Percentiles rank a stretch among this genome's conserved stretches.
Evolutionary conservation across 2,888 invertebrate species (phyloP).

Genomic region (Lepetodrilus schrolli): DNA sequence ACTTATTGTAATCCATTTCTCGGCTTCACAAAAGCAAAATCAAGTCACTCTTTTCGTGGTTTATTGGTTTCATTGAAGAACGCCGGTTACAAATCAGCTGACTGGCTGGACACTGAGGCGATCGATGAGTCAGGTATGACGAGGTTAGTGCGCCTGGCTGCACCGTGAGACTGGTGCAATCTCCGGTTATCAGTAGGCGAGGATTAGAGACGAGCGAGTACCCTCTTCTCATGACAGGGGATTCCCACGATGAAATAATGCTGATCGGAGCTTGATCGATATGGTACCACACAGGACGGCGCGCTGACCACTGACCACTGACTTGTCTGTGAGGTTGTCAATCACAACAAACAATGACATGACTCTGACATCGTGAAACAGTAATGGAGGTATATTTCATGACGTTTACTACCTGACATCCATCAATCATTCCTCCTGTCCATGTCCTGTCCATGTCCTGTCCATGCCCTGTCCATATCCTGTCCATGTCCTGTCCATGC

Average conservation of each 20-base stretch:
- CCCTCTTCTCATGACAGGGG: neutral
- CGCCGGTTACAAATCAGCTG: constrained; percentile 16
- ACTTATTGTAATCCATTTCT: neutral
- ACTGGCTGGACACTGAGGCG: neutral
- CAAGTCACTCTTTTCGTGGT: constrained; percentile 5
- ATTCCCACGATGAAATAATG: neutral
- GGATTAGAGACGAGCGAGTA: neutral
- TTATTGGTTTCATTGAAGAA: constrained; percentile 25
- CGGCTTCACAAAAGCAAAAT: neutral
- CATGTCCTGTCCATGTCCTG: too few relatives aligned
- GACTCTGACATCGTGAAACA: too few relatives aligned
- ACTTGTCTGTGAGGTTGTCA: too few relatives aligned
- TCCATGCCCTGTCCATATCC: too few relatives aligned
- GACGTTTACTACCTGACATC: too few relatives aligned
- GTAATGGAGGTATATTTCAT: too few relatives aligned
- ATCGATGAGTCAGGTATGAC: constrained; percentile 6
- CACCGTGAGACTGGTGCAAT: neutral
- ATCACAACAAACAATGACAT: too few relatives aligned
- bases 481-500: too few relatives aligned
- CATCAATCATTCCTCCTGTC: too few relatives aligned
- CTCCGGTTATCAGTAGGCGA: neutral
- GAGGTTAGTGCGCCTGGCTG: neutral
- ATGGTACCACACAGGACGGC: too few relatives aligned
- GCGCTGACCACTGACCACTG: too few relatives aligned
- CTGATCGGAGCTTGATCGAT: neutral